Base-by-base conservation (phyloP, 2,797 vertebrate species). In the Cheirogaleus major region DNA sequence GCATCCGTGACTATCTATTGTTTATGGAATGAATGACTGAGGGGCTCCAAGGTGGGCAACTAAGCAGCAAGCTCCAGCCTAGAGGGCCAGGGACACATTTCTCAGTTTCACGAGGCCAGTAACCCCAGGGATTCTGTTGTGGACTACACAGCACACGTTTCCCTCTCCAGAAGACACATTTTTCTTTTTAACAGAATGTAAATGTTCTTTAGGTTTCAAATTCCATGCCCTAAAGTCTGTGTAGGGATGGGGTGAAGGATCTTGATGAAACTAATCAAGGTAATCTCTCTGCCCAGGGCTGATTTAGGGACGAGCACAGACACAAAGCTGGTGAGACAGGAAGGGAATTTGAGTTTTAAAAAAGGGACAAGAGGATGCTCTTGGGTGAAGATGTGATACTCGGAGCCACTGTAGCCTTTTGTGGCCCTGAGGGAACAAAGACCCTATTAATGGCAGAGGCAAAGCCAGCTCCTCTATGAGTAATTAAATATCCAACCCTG, bases 141-240 rank as follows among this genome's bases (percentile, higher is more conserved):
- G 35, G 81, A 59, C 50, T 52, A 52, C n/a, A n/a, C 1, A 7
- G 27, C 45, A 43, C 45, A 25, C 43, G 69, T 23, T 72, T 38
- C 41, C 35, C 27, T 89, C 67, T 89, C 70, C 27, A 50, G 38
- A 89, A 88, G 76, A 84, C 17, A 70, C 1, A 13, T 45, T 78
- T 91, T 91, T 83, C 61, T 80, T 96, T 48, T 87, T 79, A 86
- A 82, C 20, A 80, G 59, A 78, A 38, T 48, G 67, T 61, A 45
- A 32, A 78, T 78, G 78, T 52, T 67, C 67, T 95, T 75, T 3
- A 63, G 43, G 30, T 79, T 93, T 91, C 38, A 65, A n/a, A 22
- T 59, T 76, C 20, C 48, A 55, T 63, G 30, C 35, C 43, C n/a
- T n/a, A 41, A 59, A 2, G 13, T 55, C 32, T 50, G 43, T 23